Base-by-base conservation (phyloP, 2,888 invertebrate species). In the Quadroppia sp. region DNA sequence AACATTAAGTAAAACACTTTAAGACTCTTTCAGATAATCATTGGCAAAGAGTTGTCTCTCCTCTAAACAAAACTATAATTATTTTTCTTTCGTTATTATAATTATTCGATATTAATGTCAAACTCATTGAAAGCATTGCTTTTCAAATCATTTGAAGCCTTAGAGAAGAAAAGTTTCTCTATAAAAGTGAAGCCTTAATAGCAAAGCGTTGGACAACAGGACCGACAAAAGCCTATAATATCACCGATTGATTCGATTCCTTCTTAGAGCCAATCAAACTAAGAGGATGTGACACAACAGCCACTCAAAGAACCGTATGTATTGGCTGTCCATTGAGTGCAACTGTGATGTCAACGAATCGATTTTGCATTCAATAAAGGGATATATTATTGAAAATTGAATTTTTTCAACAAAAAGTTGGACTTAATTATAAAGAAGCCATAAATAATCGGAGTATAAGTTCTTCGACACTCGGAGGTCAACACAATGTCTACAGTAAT, bases 131-230 rank as follows among this genome's bases (percentile, higher is more conserved):
- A 56, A 56, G 20, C 64, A 20, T 36, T 64, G 36, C 20, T 64
- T 61, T 9, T 1, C 23, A 1, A 2, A 1, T 36, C 11, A 1
- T 64, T 40, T 40, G 64, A 64, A 64, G 17, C 64, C 64, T 64
- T 64, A 64, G 36, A 61, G 36, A 40, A 64, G 36, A 64, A 40
- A 64, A 40, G 23, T 40, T 69, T 69, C 28, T 23, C 25, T 36
- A 36, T 45, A 23, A 42, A 69, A 69, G 28, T 40, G 69, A 69
- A 69, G 25, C 69, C 69, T 69, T 69, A 69, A 69, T 45, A 69
- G 23, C 23, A 69, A 42, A 69, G 25, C 11, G 30, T 64, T 40
- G 36, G 40, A 64, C 40, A 53, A n/a, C 9, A 36, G 20, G 7
- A 17, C 9, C 11, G 7, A 40, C 6, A 40, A 15, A 40, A n/a